A percentile compares a stretch with the other conserved stretches of the same genome.
phyloP scores from a whole-genome alignment of 2,888 invertebrate genomes.

The Rhyacophila evoluta region DNA sequence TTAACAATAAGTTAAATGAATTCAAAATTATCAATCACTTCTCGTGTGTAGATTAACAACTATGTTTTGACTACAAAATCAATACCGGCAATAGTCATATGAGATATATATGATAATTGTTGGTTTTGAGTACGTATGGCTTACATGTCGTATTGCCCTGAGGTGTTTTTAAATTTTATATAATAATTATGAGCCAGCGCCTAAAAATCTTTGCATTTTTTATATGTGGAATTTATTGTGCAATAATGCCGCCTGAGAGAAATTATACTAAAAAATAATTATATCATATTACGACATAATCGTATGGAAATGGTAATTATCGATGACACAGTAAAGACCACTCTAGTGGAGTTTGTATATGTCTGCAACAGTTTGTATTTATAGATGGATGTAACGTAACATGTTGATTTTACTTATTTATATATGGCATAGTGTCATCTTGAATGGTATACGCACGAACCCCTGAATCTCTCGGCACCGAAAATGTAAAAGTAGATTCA shows the following conservation, averaged over 20 bases:
- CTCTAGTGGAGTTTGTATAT: too few relatives aligned
- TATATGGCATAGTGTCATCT: too few relatives aligned
- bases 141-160: background rate
- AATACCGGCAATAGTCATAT: background rate
- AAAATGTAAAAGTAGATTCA: too few relatives aligned
- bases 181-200: background rate
- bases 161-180: slow-evolving; percentile 10
- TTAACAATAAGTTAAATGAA: too few relatives aligned
- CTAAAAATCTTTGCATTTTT: background rate
- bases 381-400: too few relatives aligned
- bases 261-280: background rate
- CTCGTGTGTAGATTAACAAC: background rate
- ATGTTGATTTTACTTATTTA: too few relatives aligned
- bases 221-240: background rate
- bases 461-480: too few relatives aligned
- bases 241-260: background rate
- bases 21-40: background rate
- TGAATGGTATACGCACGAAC: too few relatives aligned
- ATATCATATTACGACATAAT: background rate
- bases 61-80: background rate
- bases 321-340: background rate
- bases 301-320: background rate
- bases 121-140: background rate
- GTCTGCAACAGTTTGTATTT: too few relatives aligned
- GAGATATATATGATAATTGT: background rate